phyloP scores from a whole-genome alignment of 1,140 invertebrate genomes.

The Cotesia typhae region DNA sequence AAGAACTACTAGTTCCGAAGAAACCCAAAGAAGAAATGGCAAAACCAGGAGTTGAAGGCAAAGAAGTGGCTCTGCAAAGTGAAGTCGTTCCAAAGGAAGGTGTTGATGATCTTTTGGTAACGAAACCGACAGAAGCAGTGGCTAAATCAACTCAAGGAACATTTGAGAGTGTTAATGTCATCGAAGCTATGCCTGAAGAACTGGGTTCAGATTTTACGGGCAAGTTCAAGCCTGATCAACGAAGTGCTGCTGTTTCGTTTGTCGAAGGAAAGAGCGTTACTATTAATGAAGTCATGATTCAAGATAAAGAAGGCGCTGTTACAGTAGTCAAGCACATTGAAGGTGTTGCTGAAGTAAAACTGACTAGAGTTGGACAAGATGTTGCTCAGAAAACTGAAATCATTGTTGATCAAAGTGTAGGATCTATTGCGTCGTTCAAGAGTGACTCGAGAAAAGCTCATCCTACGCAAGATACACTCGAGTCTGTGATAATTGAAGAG shows the following conservation, averaged over 20 bases:
- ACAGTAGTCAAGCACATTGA: constrained; percentile 39
- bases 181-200: constrained; percentile 52
- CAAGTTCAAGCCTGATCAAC: constrained; percentile 48
- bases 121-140: constrained; percentile 38
- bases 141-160: constrained; percentile 49
- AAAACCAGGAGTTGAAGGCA: constrained; percentile 45
- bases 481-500: constrained; percentile 53
- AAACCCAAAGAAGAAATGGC: constrained; percentile 45
- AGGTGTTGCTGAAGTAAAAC: constrained; percentile 42
- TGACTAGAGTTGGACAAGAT: constrained; percentile 45
- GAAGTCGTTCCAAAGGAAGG: constrained; percentile 50
- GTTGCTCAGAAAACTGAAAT: constrained; percentile 46
- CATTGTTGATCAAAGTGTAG: constrained; percentile 48
- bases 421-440: constrained; percentile 40
- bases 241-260: constrained; percentile 59
- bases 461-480: constrained; percentile 54
- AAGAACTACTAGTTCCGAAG: constrained; percentile 39
- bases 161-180: constrained; percentile 51
- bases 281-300: constrained; percentile 61
- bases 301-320: constrained; percentile 61
- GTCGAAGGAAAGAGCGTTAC: constrained; percentile 62
- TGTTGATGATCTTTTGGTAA: constrained; percentile 45
- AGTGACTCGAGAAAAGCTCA: constrained; percentile 48
- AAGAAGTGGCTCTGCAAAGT: constrained; percentile 55
- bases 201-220: constrained; percentile 50